phyloP scores from a whole-genome alignment of 1,140 invertebrate species.

The Orius insidiosus region DNA sequence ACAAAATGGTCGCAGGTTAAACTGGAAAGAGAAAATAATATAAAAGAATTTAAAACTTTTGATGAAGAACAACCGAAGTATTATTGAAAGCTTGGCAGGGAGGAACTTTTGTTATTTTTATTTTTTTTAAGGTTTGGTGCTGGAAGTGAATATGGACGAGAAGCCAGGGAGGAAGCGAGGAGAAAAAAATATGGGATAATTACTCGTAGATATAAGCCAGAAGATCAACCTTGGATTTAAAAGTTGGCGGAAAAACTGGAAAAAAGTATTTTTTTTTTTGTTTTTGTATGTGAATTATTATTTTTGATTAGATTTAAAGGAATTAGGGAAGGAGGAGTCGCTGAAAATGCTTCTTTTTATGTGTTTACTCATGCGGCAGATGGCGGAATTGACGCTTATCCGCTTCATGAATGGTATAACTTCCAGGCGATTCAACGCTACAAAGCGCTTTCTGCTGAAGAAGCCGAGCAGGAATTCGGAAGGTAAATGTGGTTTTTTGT shows the following conservation, averaged over 20 bases:
- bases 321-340: conserved; percentile 80
- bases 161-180: conserved; percentile 82
- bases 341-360: conserved; percentile 90
- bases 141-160: conserved; percentile 69
- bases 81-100: no score
- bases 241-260: conserved; percentile 79
- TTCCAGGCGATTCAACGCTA: conserved; percentile 80
- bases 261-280: conserved; percentile 52
- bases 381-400: conserved; percentile 88
- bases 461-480: conserved; percentile 91
- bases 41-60: conserved; percentile 64
- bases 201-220: conserved; percentile 71
- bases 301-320: conserved; percentile 50
- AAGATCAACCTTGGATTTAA: conserved; percentile 90
- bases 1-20: conserved; percentile 79
- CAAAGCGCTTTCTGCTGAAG: conserved; percentile 84
- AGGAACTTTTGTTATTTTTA: no score
- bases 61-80: conserved; percentile 82
- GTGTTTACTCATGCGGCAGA: conserved; percentile 89
- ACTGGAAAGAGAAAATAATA: conserved; percentile 88
- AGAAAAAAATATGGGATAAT: conserved; percentile 84
- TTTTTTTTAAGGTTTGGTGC: conserved; percentile 45
- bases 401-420: conserved; percentile 87
- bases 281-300: no score
- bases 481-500: conserved; percentile 27